phyloP scores from a whole-genome alignment of 92 coral and sea anemone species.

The Blastomussa wellsi region DNA sequence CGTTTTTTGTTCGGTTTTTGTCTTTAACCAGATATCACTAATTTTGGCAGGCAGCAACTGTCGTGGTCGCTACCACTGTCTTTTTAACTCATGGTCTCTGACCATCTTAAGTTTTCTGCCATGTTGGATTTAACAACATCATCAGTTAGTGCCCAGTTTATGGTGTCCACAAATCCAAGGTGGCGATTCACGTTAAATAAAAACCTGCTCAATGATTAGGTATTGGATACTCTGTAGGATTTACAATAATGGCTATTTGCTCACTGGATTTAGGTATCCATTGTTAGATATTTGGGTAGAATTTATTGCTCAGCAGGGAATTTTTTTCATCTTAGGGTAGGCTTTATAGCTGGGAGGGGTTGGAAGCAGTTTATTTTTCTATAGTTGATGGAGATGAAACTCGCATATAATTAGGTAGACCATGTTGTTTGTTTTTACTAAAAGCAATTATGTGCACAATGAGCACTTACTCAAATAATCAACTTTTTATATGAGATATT shows the following conservation, averaged over 20 bases:
- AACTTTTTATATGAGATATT: constrained; percentile 4
- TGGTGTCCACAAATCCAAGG: not conserved
- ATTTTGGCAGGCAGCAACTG: not conserved
- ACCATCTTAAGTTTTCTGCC: not conserved
- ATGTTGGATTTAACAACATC: not conserved
- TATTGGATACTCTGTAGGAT: not conserved
- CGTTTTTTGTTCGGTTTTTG: not conserved
- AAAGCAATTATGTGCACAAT: not conserved
- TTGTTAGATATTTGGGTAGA: not conserved
- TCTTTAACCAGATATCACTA: not conserved
- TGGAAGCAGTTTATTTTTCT: not conserved
- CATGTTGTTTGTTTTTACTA: not conserved
- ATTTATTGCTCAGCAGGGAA: not conserved
- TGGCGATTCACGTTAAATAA: not conserved
- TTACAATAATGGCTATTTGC: not conserved
- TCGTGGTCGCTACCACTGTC: not conserved
- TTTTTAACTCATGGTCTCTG: not conserved
- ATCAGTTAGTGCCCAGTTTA: not conserved
- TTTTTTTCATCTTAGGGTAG: not conserved
- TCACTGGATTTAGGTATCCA: not conserved
- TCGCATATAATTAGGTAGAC: not conserved
- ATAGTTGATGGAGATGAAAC: not conserved
- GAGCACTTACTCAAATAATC: not conserved
- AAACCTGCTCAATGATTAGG: not conserved
- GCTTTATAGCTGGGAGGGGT: not conserved